Percentiles rank a stretch among this genome's conserved stretches.
phyloP scores from a whole-genome alignment of 2,797 vertebrate species.

The Coccyzus lansbergi region DNA sequence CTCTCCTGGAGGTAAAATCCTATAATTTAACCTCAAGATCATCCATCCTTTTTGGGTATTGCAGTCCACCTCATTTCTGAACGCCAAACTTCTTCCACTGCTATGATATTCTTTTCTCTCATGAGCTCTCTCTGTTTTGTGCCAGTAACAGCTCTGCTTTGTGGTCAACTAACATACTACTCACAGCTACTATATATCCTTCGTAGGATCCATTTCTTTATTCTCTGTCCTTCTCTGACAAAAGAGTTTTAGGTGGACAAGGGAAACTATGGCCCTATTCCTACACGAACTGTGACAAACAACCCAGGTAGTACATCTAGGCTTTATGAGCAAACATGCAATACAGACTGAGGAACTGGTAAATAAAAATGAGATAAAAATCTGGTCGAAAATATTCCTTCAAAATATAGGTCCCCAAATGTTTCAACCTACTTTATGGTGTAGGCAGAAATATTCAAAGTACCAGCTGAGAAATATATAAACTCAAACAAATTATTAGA shows the following conservation, averaged over 20 bases:
- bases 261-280: neutral
- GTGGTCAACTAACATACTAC: conserved; percentile 39
- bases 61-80: conserved; percentile 13
- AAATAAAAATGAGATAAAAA: neutral
- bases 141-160: conserved; percentile 57
- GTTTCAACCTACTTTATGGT: neutral
- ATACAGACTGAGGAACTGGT: neutral
- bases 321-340: neutral
- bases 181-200: conserved; percentile 44
- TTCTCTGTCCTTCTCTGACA: conserved; percentile 25
- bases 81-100: conserved; percentile 36
- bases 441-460: neutral
- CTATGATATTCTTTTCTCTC: conserved; percentile 36
- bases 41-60: conserved; percentile 25
- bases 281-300: neutral
- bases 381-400: neutral
- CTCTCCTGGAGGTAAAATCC: conserved; percentile 12
- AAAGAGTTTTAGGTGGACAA: conserved; percentile 37
- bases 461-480: neutral
- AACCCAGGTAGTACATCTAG: fast-evolving
- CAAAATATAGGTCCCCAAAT: neutral
- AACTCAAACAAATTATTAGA: neutral
- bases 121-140: conserved; percentile 55
- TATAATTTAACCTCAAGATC: neutral
- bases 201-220: conserved; percentile 36